Conservation (phyloP, 2,113 vertebrate genomes). For the Nymphicus hollandicus region DNA sequence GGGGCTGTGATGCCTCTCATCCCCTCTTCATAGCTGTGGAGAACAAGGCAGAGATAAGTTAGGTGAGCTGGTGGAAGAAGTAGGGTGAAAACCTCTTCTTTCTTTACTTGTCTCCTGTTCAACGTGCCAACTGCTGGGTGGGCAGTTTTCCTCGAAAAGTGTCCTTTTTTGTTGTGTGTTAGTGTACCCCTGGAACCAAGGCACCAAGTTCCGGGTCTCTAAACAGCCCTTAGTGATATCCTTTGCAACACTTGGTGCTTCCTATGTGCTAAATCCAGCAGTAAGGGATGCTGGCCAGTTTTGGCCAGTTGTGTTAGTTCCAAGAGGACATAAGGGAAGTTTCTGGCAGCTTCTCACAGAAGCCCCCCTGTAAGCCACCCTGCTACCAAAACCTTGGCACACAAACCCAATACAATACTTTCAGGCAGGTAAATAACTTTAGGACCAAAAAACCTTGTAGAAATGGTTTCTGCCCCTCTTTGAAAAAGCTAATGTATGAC, state of each 20-base stretch:
- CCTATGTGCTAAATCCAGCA: neutral
- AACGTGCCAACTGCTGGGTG: neutral
- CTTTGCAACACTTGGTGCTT: neutral
- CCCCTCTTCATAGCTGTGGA: neutral
- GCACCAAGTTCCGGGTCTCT: neutral
- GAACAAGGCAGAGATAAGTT: neutral
- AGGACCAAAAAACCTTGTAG: neutral
- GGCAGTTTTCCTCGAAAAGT: neutral
- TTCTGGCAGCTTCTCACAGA: neutral
- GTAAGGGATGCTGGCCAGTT: no score
- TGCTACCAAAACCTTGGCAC: neutral
- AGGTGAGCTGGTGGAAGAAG: neutral
- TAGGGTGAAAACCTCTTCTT: neutral
- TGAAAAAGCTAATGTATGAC: neutral
- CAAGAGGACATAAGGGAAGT: neutral
- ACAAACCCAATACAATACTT: neutral
- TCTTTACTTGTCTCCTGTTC: neutral
- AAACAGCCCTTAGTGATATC: accelerated
- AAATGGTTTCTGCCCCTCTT: neutral
- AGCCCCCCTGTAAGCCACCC: neutral
- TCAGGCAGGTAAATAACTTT: neutral
- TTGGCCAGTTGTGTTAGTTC: neutral
- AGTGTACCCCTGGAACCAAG: neutral
- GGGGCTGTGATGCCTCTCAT: neutral
- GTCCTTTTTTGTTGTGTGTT: neutral